phyloP scores from a whole-genome alignment of 2,888 invertebrate species.

The Allygus modestus region DNA sequence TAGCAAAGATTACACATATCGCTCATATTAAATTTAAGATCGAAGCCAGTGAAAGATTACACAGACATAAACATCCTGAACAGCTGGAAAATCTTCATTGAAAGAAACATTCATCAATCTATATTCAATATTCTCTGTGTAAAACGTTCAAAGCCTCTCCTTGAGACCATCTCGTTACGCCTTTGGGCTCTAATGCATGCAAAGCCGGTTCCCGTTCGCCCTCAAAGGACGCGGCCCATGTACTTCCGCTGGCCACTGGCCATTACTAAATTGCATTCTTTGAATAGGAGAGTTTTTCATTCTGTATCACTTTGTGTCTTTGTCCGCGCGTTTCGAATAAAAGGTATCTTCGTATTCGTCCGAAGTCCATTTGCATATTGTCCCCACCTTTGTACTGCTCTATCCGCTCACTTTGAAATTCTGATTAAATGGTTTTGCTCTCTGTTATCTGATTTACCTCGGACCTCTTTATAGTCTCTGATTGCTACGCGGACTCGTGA shows the following conservation, averaged over 20 bases:
- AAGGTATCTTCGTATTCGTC: constrained; percentile 2
- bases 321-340: constrained; percentile 25
- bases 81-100: too few relatives aligned
- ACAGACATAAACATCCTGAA: too few relatives aligned
- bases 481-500: constrained; percentile 18
- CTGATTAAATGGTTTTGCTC: constrained; percentile 56
- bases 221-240: constrained; percentile 24
- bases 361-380: constrained; percentile 52
- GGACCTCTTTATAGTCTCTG: constrained; percentile 21
- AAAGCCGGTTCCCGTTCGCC: not conserved
- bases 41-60: too few relatives aligned
- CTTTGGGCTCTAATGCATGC: constrained; percentile 12
- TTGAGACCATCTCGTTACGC: constrained; percentile 26
- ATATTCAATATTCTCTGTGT: constrained; percentile 4
- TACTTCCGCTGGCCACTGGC: constrained; percentile 47
- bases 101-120: too few relatives aligned
- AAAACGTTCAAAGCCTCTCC: constrained; percentile 18
- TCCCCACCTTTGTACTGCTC: constrained; percentile 31
- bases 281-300: constrained; percentile 38
- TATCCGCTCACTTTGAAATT: constrained; percentile 51
- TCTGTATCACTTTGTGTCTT: constrained; percentile 44
- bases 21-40: too few relatives aligned
- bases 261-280: constrained; percentile 56
- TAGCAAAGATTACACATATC: too few relatives aligned
- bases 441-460: constrained; percentile 43